These are phyloP conservation scores for Parelbella ahira DNA, from an alignment of 2,888 invertebrate species.

Conservation along the genomic window DNA sequence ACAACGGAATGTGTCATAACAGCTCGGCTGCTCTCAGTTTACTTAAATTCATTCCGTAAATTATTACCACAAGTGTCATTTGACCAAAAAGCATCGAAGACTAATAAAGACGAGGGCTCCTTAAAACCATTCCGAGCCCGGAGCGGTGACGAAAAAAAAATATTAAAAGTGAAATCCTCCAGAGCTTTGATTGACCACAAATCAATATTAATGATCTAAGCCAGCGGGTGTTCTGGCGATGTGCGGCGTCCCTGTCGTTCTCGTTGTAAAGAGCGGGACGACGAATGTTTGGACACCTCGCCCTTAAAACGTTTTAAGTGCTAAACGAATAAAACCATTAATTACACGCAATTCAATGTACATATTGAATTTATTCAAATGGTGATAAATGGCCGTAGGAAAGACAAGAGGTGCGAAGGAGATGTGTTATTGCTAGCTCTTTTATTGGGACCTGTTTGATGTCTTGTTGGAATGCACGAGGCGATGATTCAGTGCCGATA, in stretches of 20 bases:
- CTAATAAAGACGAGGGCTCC: slow-evolving; percentile 46
- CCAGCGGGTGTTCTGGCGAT: slow-evolving; percentile 69
- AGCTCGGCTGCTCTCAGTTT: slow-evolving; percentile 22
- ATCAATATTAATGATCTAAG: slow-evolving; percentile 80
- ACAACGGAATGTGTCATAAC: slow-evolving; percentile 25
- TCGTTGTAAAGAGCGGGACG: slow-evolving; percentile 43
- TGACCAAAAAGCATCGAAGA: slow-evolving; percentile 36
- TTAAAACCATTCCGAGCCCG: slow-evolving; percentile 44
- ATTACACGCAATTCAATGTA: slow-evolving; percentile 79
- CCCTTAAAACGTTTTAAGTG: slow-evolving; percentile 78
- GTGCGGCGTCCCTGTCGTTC: slow-evolving; percentile 45
- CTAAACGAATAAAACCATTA: slow-evolving; percentile 81
- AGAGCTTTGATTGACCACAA: slow-evolving; percentile 80
- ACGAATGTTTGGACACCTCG: slow-evolving; percentile 73
- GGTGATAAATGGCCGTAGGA: slow-evolving; percentile 70
- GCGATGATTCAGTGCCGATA: slow-evolving; percentile 49
- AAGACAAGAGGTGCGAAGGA: slow-evolving; percentile 71
- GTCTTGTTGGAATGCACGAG: slow-evolving; percentile 45
- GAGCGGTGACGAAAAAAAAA: slow-evolving; percentile 58
- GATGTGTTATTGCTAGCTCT: slow-evolving; percentile 37
- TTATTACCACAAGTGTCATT: slow-evolving; percentile 33
- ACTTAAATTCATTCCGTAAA: slow-evolving; percentile 26
- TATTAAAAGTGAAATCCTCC: slow-evolving; percentile 78
- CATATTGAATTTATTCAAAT: slow-evolving; percentile 82
- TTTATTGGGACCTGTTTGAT: slow-evolving; percentile 37